Percentiles rank a stretch among this genome's conserved stretches.
These are phyloP conservation scores for Nerophis ophidion DNA, from an alignment of 2,113 vertebrate genomes.

Conservation along the genomic window DNA sequence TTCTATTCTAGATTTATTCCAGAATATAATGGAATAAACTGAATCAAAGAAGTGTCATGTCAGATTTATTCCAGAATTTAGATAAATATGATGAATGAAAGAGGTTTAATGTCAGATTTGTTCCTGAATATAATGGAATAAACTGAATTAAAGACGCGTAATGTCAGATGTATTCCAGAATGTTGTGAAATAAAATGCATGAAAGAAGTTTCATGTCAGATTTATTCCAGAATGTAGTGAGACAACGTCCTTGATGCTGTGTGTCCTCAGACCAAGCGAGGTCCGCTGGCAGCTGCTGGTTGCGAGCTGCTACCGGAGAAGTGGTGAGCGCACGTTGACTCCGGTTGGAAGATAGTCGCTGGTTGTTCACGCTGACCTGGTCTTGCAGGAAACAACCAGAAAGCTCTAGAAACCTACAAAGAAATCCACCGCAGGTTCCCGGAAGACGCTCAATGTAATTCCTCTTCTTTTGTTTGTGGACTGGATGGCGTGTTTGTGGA, in stretches of 20 bases:
- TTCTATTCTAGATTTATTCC: too few relatives aligned
- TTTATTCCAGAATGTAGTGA: too few relatives aligned
- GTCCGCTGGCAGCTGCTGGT: slow-evolving; percentile 95
- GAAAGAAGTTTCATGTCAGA: too few relatives aligned
- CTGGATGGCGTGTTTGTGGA: not conserved
- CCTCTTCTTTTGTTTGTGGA: not conserved
- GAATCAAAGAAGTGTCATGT: too few relatives aligned
- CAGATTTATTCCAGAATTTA: too few relatives aligned
- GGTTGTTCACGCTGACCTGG: too few relatives aligned
- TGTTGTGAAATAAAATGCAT: too few relatives aligned
- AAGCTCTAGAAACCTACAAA: slow-evolving; percentile 91
- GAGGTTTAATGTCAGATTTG: too few relatives aligned
- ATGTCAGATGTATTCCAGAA: too few relatives aligned
- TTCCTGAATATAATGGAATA: too few relatives aligned
- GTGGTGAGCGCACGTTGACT: slow-evolving; percentile 68
- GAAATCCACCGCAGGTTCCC: slow-evolving; percentile 91
- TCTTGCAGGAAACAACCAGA: slow-evolving; percentile 88
- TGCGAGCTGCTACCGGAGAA: slow-evolving; percentile 91
- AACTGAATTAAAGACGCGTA: too few relatives aligned
- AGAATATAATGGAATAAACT: too few relatives aligned
- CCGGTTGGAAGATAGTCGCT: not conserved
- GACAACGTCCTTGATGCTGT: slow-evolving; percentile 4
- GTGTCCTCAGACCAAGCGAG: slow-evolving; percentile 76
- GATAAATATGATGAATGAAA: not conserved
- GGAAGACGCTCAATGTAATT: slow-evolving; percentile 91